These are phyloP conservation scores for Ellobius talpinus DNA, from an alignment of 2,113 vertebrate species.

Conservation along the genomic window DNA sequence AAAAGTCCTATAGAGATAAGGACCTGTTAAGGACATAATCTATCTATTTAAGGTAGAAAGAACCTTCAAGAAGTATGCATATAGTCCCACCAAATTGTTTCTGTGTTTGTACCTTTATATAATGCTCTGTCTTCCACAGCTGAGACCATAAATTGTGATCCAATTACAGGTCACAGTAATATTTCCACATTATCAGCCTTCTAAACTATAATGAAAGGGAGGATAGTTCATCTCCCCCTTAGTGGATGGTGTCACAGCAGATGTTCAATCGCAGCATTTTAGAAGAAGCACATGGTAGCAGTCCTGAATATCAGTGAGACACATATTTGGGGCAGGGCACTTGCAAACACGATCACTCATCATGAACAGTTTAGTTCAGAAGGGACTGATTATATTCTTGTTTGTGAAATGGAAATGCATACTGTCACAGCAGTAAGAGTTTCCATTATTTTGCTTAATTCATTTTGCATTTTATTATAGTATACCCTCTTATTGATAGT, in stretches of 20 bases:
- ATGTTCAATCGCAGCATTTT: slow-evolving; percentile 61
- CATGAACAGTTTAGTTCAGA: slow-evolving; percentile 51
- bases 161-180: slow-evolving; percentile 58
- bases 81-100: background rate
- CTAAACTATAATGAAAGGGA: slow-evolving; percentile 44
- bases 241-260: slow-evolving; percentile 42
- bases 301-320: slow-evolving; percentile 57
- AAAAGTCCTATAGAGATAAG: background rate
- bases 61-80: slow-evolving; percentile 6
- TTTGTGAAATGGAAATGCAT: background rate
- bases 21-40: slow-evolving; percentile 48
- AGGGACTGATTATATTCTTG: slow-evolving; percentile 46
- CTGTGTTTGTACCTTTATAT: background rate
- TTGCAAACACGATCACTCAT: slow-evolving; percentile 14
- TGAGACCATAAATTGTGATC: slow-evolving; percentile 31
- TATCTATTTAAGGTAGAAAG: slow-evolving; percentile 14
- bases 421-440: background rate
- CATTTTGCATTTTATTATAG: slow-evolving; percentile 26
- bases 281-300: slow-evolving; percentile 40
- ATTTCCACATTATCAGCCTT: slow-evolving; percentile 43
- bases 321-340: background rate
- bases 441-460: slow-evolving; percentile 26
- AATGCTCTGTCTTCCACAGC: slow-evolving; percentile 6
- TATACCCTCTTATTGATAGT: background rate
- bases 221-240: background rate